Evolutionary conservation across 2,113 vertebrate genomes (phyloP).

Genomic region (Cepphus grylle): DNA sequence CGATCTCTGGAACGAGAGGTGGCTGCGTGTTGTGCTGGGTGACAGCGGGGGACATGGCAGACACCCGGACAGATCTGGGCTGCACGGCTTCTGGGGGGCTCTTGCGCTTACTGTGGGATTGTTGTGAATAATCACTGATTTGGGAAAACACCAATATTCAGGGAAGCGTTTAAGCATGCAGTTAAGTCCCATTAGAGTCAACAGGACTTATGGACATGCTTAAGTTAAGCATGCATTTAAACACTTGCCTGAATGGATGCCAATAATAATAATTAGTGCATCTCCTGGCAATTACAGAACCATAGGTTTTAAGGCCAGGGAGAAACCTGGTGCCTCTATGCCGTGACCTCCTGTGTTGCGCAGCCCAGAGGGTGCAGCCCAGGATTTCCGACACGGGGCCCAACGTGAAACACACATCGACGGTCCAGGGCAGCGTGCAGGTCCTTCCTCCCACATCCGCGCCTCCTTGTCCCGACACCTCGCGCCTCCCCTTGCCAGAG

Average conservation of each 20-base stretch:
- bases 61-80: rapidly evolving
- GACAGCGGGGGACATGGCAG: neutral
- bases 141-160: neutral
- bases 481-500: neutral
- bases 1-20: rapidly evolving
- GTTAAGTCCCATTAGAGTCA: neutral
- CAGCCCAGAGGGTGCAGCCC: neutral
- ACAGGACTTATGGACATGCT: neutral
- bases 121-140: neutral
- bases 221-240: neutral
- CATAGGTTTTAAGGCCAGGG: rapidly evolving
- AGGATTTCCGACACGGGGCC: neutral
- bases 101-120: rapidly evolving
- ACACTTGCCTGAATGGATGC: neutral
- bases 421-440: rapidly evolving
- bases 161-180: neutral
- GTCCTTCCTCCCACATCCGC: neutral
- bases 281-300: neutral
- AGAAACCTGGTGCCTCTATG: neutral
- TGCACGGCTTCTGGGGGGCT: rapidly evolving
- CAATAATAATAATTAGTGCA: neutral
- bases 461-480: neutral
- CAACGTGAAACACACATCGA: rapidly evolving
- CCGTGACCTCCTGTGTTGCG: neutral
- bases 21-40: rapidly evolving